phyloP scores from a whole-genome alignment of 2,797 vertebrate species.

The Sebastes paucispinis region DNA sequence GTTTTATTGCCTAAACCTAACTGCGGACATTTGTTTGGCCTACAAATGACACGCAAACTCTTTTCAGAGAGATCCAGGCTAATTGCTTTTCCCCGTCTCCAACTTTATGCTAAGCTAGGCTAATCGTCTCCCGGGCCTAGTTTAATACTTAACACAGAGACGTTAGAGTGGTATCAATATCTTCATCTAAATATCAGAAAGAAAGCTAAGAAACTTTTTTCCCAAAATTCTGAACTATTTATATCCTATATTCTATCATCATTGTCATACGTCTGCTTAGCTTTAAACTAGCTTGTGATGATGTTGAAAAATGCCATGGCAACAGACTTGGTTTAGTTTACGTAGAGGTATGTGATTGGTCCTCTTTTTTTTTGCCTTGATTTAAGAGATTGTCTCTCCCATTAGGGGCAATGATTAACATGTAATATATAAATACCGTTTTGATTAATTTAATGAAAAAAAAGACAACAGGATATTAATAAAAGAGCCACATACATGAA shows the following conservation, averaged over 20 bases:
- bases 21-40: rapidly evolving
- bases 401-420: not conserved
- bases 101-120: not conserved
- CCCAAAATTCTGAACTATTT: not conserved
- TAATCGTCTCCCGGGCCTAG: not conserved
- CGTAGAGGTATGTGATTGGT: not conserved
- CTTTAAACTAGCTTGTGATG: not conserved
- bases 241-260: not conserved
- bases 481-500: not conserved
- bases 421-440: not conserved
- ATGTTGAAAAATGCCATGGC: not conserved
- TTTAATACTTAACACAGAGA: too few species aligned
- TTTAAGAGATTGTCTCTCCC: not conserved
- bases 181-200: not conserved
- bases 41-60: too few species aligned
- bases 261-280: not conserved
- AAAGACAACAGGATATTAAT: conserved; percentile 4
- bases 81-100: not conserved
- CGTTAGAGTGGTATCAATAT: not conserved
- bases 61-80: not conserved
- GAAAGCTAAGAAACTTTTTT: not conserved
- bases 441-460: not conserved
- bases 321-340: not conserved
- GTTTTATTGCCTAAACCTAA: too few species aligned
- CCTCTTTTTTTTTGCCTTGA: not conserved